Conservation (phyloP, 1,140 invertebrate species). For the Ectropis grisescens region DNA sequence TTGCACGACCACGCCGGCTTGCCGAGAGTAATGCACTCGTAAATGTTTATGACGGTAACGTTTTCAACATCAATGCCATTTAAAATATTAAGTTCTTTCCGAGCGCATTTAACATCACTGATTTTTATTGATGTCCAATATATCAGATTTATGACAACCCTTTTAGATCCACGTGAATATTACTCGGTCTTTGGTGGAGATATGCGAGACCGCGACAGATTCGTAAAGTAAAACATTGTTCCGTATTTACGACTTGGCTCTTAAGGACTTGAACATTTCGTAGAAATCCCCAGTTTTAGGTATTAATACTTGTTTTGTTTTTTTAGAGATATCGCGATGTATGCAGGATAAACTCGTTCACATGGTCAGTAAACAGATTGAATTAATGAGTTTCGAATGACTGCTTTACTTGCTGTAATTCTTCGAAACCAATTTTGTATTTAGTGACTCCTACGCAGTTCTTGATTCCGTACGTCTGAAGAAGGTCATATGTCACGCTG, state of each 20-base stretch:
- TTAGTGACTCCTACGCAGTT: slow-evolving; percentile 45
- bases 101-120: too few species aligned
- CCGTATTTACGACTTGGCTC: too few species aligned
- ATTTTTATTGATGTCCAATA: slow-evolving; percentile 32
- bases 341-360: too few species aligned
- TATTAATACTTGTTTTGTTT: too few species aligned
- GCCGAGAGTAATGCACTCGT: slow-evolving; percentile 60
- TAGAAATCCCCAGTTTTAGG: too few species aligned
- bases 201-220: too few species aligned
- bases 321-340: too few species aligned
- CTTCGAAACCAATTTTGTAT: slow-evolving; percentile 50
- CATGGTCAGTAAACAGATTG: slow-evolving; percentile 21
- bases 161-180: slow-evolving; percentile 4
- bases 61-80: slow-evolving; percentile 42
- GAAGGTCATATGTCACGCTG: slow-evolving; percentile 21
- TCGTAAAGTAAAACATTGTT: too few species aligned
- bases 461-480: slow-evolving; percentile 21
- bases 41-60: slow-evolving; percentile 54
- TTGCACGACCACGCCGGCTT: slow-evolving; percentile 34
- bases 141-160: slow-evolving; percentile 31
- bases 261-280: too few species aligned
- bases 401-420: slow-evolving; percentile 32
- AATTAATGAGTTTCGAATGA: slow-evolving; percentile 34
- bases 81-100: too few species aligned
- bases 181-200: too few species aligned